Percentiles rank a stretch among this genome's conserved stretches.
phyloP scores from a whole-genome alignment of 2,888 invertebrate genomes.

The Nasonovia ribisnigri region DNA sequence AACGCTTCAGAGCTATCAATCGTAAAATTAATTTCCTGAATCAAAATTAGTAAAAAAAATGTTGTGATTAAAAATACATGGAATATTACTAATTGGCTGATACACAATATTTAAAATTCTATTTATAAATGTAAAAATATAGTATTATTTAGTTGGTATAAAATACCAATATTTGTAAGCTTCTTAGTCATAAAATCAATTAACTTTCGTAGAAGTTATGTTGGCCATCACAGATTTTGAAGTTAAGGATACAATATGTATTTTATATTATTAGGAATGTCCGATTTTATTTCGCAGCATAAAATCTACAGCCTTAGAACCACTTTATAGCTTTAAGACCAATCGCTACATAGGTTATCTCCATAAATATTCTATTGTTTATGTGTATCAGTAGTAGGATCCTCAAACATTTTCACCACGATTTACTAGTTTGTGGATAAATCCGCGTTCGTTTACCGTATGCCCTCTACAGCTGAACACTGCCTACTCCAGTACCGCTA shows the following conservation, averaged over 20 bases:
- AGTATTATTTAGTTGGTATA: background rate
- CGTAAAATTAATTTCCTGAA: background rate
- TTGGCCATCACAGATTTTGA: background rate
- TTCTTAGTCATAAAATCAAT: background rate
- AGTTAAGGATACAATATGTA: background rate
- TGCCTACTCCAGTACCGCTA: background rate
- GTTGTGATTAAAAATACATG: background rate
- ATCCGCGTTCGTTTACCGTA: background rate
- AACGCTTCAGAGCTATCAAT: background rate
- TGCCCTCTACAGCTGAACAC: background rate
- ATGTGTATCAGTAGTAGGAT: background rate
- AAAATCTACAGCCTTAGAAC: background rate
- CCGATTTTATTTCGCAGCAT: background rate
- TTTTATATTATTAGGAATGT: background rate
- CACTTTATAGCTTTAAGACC: background rate
- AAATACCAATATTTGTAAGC: background rate
- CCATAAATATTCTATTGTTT: background rate
- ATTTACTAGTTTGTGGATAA: background rate
- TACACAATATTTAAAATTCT: background rate
- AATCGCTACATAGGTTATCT: background rate
- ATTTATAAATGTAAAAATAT: background rate
- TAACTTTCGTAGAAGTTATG: background rate
- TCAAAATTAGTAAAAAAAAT: background rate
- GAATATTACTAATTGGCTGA: too few relatives aligned
- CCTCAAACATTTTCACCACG: constrained; percentile 8